Base-by-base conservation (phyloP, 1,140 invertebrate species). In the Drosophila paulistorum region DNA sequence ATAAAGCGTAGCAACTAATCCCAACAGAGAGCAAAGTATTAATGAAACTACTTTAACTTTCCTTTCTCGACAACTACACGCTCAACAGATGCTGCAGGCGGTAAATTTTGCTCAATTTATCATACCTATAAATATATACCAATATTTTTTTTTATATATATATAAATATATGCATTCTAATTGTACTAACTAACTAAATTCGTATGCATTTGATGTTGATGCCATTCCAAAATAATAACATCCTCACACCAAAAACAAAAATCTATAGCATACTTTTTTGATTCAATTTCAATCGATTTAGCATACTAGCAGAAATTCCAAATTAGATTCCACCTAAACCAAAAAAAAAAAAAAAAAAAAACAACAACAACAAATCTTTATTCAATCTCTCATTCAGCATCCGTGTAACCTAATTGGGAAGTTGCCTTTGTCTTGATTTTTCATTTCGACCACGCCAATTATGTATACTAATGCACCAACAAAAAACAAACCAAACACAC, bases 51-150 rank as follows among this genome's bases (percentile, higher is more conserved):
- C 77, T 65, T 68, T 37, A 37, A 59, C 68, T 84, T 65, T 89
- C 77, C 80, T 89, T 67, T 74, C 79, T 69, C 61, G 64, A 57
- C 57, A 13, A 39, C 62, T 37, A 86, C 78, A 90, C 84, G 90
- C 83, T 85, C 73, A 76, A 91, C 90, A 91, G 90, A 91, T 91
- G 90, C 90, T 80, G 90, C 90, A 85, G 90, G 90, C 90, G 90
- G 90, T 90, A 91, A 91, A 30, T 30, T 74, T 81, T 82, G 33
- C 66, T 77, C 58, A 26, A 79, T 33, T 71, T 77, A 42, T 65
- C 54, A 37, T 62, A 57, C 51, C 63, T 58, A 33, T 66, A 42
- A 23, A 45, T 20, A 14, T 60, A 65, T 69, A 57, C 71, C 59
- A 39, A 51, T 51, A 51, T 11, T 4, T 23, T 23, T 3, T 11